These are phyloP conservation scores for Candoia aspera DNA, from an alignment of 2,113 vertebrate genomes.

Conservation along the genomic window DNA sequence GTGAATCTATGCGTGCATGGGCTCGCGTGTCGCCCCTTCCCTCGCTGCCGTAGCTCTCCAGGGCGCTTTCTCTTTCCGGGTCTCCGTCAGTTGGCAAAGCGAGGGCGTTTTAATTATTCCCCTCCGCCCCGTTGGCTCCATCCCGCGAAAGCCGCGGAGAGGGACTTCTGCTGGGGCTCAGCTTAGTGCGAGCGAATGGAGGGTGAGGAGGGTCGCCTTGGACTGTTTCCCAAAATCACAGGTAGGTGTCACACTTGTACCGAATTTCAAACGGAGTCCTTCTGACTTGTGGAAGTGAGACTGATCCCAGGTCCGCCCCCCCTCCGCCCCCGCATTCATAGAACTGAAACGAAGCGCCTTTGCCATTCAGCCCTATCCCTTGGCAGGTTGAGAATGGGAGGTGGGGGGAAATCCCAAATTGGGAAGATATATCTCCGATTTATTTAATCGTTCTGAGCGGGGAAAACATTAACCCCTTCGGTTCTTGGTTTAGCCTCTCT, in stretches of 20 bases:
- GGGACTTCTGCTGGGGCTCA: background rate
- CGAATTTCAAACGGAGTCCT: constrained; percentile 76
- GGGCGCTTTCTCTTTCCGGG: background rate
- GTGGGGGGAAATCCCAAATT: background rate
- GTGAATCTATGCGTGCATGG: background rate
- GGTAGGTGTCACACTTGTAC: constrained; percentile 99
- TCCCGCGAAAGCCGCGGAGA: background rate
- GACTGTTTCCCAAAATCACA: constrained; percentile 84
- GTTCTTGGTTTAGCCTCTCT: too few species aligned
- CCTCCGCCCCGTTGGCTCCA: background rate
- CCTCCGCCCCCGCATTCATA: fast-evolving
- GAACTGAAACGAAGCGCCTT: background rate
- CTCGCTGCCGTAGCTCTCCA: too few species aligned
- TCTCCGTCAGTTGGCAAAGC: background rate
- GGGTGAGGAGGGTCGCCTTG: constrained; percentile 31
- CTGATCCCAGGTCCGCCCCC: background rate
- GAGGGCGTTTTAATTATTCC: constrained; percentile 54
- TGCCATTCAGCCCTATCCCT: background rate
- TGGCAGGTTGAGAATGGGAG: too few species aligned
- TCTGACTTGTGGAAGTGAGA: constrained; percentile 44
- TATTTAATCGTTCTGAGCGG: background rate
- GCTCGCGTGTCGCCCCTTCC: background rate
- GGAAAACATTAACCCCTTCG: background rate
- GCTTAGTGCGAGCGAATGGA: constrained; percentile 18
- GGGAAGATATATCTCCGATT: constrained; percentile 3